Base-by-base conservation (phyloP, 2,888 invertebrate genomes). In the Thysanoteuthis rhombus region DNA sequence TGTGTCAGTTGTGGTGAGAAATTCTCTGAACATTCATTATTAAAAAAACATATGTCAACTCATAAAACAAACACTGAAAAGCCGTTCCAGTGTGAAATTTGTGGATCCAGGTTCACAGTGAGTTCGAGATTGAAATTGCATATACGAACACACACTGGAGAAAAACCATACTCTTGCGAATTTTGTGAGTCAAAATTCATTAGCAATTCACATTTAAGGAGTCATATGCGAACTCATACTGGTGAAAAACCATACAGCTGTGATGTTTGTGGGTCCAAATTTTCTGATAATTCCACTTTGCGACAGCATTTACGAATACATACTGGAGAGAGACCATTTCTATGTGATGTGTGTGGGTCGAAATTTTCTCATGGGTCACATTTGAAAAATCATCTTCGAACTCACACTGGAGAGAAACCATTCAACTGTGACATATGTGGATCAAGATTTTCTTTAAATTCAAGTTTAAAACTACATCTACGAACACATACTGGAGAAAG, bases 51-150 rank as follows among this genome's bases (percentile, higher is more conserved):
- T n/a, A 42, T 91, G 42, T 42, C 32, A 42, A 40, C 42, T 32
- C 91, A 91, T 4, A 91, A 40, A 32, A n/a, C 42, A 8, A n/a
- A 75, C 8, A 8, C 75, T 1, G 91, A 91, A 40, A 91, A 91
- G 40, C 91, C 91, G n/a, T 91, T 91, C 42, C 91, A 42, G 32
- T 91, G 91, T 42, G 42, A 91, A 12, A n/a, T 91, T n/a, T 91
- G 91, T 42, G 91, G 91, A 40, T 42, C 40, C 16, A 32, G 42
- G 32, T 91, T 91, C n/a, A 40, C 91, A 0, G 91, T 42, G 42
- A 91, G 42, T 91, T 91, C 40, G 0, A 2, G 40, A 0, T 42
- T 91, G 36, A 91, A 91, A 42, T n/a, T 42, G 42, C 91, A 91
- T n/a, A 91, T 91, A 12, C 40, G n/a, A 12, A 42, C 91, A 40